Percentiles rank a stretch among this genome's conserved stretches.
These are phyloP conservation scores for Ascidia mentula DNA, from an alignment of 23 tunicate genomes.

Conservation along the genomic window DNA sequence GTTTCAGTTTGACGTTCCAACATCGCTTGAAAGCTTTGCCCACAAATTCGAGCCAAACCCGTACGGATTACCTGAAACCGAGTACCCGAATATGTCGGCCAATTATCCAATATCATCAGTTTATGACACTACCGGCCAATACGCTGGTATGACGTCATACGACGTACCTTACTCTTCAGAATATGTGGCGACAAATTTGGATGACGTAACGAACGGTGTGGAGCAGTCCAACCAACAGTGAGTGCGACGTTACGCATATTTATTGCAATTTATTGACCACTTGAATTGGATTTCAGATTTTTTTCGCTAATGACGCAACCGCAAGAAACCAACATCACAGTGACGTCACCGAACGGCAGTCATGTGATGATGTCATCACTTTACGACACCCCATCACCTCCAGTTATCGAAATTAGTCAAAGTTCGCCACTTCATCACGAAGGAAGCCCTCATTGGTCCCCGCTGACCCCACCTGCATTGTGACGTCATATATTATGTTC, in stretches of 20 bases:
- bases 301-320: neutral
- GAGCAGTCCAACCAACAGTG: neutral
- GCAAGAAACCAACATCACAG: neutral
- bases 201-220: neutral
- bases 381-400: conserved; percentile 23
- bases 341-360: neutral
- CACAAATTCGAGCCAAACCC: neutral
- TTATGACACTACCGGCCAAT: neutral
- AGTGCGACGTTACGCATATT: neutral
- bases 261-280: no score
- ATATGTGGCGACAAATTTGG: neutral
- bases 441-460: neutral
- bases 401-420: neutral
- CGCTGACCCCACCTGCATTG: conserved; percentile 20
- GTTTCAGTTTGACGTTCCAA: neutral
- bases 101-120: neutral
- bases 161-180: conserved; percentile 3
- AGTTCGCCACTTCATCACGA: neutral
- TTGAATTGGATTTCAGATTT: neutral
- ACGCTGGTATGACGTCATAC: conserved; percentile 7
- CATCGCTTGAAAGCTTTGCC: neutral
- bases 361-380: conserved; percentile 21
- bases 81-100: neutral
- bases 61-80: neutral
- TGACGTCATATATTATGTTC: no score